phyloP scores from a whole-genome alignment of 1,140 invertebrate species.

The Maconellicoccus hirsutus region DNA sequence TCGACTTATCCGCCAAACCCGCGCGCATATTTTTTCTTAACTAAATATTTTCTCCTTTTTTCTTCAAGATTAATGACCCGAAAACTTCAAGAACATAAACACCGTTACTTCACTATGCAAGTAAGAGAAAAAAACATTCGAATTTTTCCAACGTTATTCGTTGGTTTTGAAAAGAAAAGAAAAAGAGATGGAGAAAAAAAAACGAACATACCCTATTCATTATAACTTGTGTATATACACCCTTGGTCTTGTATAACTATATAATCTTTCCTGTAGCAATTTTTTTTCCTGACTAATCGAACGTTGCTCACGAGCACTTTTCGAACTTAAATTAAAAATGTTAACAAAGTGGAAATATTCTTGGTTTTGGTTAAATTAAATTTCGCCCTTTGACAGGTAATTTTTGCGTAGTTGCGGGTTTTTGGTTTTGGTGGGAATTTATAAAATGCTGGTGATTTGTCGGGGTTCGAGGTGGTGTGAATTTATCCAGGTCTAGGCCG shows the following conservation, averaged over 20 bases:
- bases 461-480: no score
- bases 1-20: neutral
- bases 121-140: slow-evolving; percentile 11
- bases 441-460: no score
- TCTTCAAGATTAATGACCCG: slow-evolving; percentile 21
- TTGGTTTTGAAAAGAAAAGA: neutral
- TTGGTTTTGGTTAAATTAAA: neutral
- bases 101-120: slow-evolving; percentile 16
- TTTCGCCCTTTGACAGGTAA: neutral
- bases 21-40: slow-evolving; percentile 16
- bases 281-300: slow-evolving; percentile 5
- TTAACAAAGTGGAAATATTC: slow-evolving; percentile 4
- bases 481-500: no score
- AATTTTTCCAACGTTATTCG: slow-evolving; percentile 1
- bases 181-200: neutral
- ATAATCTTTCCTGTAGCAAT: slow-evolving; percentile 4
- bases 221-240: slow-evolving; percentile 9
- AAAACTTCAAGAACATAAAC: slow-evolving; percentile 22
- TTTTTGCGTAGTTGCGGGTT: no score
- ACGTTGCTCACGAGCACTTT: neutral
- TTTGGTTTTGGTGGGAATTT: no score
- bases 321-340: neutral
- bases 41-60: slow-evolving; percentile 21
- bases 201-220: slow-evolving; percentile 4
- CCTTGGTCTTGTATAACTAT: neutral